Conservation (phyloP, 2,113 vertebrate species). For the Felis chaus region DNA sequence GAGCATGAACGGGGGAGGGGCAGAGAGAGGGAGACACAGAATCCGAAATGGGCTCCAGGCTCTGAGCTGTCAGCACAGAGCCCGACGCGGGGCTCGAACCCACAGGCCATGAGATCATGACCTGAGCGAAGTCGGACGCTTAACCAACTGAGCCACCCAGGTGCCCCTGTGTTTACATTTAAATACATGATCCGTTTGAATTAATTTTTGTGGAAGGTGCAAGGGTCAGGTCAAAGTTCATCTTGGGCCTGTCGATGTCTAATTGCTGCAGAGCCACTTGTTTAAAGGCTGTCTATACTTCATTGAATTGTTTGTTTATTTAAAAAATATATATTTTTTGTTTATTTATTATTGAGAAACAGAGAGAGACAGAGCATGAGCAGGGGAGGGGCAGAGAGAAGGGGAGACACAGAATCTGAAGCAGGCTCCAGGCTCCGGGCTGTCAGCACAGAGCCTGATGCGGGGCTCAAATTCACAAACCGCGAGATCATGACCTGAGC, state of each 20-base stretch:
- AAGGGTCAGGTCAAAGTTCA: background rate
- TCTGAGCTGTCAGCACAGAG: too few relatives aligned
- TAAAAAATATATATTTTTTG: background rate
- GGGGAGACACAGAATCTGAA: background rate
- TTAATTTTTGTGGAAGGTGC: background rate
- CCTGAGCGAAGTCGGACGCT: too few relatives aligned
- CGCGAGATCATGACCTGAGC: background rate
- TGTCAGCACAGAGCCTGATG: background rate
- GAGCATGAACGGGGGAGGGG: too few relatives aligned
- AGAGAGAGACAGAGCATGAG: background rate
- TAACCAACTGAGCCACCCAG: too few relatives aligned
- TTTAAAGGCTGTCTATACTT: background rate
- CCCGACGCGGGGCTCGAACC: too few relatives aligned
- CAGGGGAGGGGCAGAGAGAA: background rate
- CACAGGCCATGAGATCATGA: too few relatives aligned
- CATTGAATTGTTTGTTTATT: background rate
- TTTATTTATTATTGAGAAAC: background rate
- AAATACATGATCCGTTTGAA: background rate
- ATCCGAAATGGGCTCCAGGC: accelerated
- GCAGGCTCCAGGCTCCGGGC: background rate
- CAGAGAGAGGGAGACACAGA: too few relatives aligned
- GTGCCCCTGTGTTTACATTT: background rate
- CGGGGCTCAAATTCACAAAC: background rate
- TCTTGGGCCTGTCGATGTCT: background rate
- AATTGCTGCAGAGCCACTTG: background rate